Evolutionary conservation across 2,888 invertebrate species (phyloP), one percentile per base, ranked within the genome.

Genomic region (Pachycephus smyrnensis): DNA sequence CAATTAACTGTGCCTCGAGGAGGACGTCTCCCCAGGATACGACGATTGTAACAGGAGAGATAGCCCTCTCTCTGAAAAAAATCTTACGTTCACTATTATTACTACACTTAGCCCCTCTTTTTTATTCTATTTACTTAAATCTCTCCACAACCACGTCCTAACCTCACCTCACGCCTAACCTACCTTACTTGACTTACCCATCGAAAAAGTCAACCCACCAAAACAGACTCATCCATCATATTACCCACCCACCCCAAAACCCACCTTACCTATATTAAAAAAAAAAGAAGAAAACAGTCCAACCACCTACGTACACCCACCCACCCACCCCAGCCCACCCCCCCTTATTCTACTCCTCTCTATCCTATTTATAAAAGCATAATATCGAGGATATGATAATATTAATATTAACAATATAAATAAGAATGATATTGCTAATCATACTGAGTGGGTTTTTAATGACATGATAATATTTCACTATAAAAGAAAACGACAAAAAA

Each of bases 401-500:
- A 91, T 89, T 90, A 91, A 90, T 91, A 90, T 90, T 90, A 91
- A 91, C 90, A 91, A 89, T 90, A 91, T 86, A 85, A 89, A 90
- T 90, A 90, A 89, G 85, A 90, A 90, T 86, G 89, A 89, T 90
- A 91, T 90, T 88, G 91, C 91, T 91, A 91, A 91, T 91, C 90
- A 90, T 90, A 90, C 88, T 89, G 90, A 90, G 91, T 91, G 91
- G 91, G 89, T 90, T 91, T 91, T 91, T 89, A 40, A 89, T 90
- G 89, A 90, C 90, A 89, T 88, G 88, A 89, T 90, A 90, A 90
- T 86, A 88, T 89, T 90, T 88, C 89, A 89, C 85, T 89, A 89
- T 88, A 80, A 85, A 84, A 81, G 76, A 74, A 81, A 80, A 82
- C 75, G 74, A 77, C 79, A 84, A 85, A 85, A 83, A 80, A 79